Evolutionary conservation across 1,140 invertebrate genomes (phyloP).

Genomic region (Drosophila malerkotliana): DNA sequence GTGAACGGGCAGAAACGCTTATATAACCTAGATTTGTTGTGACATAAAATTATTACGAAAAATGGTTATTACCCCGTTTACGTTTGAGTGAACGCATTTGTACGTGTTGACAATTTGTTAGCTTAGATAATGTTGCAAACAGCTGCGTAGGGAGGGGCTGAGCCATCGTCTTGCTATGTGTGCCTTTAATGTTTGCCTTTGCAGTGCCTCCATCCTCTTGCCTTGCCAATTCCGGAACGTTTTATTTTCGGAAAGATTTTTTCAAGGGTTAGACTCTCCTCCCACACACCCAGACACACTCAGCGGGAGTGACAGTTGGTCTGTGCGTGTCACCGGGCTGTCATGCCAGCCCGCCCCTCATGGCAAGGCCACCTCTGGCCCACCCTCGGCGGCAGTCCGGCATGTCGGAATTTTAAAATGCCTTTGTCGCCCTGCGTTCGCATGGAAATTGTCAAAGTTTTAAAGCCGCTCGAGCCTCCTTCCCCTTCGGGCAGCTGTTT

Average conservation of each 20-base stretch:
- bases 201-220: slow-evolving; percentile 30
- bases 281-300: slow-evolving; percentile 17
- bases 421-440: slow-evolving; percentile 62
- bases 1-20: slow-evolving; percentile 35
- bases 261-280: slow-evolving; percentile 66
- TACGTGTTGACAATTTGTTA: slow-evolving; percentile 83
- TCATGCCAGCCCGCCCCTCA: slow-evolving; percentile 63
- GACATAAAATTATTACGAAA: slow-evolving; percentile 83
- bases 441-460: slow-evolving; percentile 77
- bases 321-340: slow-evolving; percentile 77
- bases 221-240: slow-evolving; percentile 69
- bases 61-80: slow-evolving; percentile 83
- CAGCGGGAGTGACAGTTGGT: slow-evolving; percentile 77
- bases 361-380: slow-evolving; percentile 9
- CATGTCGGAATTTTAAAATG: slow-evolving; percentile 78
- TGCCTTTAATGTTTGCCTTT: slow-evolving; percentile 53
- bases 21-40: slow-evolving; percentile 81
- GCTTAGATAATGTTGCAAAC: slow-evolving; percentile 76
- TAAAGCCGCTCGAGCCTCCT: slow-evolving; percentile 52
- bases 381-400: slow-evolving; percentile 30
- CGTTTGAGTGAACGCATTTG: slow-evolving; percentile 83
- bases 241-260: slow-evolving; percentile 63
- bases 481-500: slow-evolving; percentile 59
- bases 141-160: slow-evolving; percentile 12
- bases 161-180: slow-evolving; percentile 55